phyloP scores from a whole-genome alignment of 2,113 vertebrate species.

The Casuarius casuarius region DNA sequence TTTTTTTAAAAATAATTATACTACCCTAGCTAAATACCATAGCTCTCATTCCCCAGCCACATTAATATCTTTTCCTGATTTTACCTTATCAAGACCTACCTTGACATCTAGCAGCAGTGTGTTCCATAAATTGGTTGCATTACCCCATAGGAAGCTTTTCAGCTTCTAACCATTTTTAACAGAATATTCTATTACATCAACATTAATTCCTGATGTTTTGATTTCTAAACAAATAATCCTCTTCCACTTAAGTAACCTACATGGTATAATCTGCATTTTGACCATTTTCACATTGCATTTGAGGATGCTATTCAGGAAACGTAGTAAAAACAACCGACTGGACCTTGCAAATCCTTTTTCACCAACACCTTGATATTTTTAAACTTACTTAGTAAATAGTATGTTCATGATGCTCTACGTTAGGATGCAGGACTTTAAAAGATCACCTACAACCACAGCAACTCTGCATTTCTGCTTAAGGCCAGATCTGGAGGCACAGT shows the following conservation, averaged over 20 bases:
- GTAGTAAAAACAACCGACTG: background rate
- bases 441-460: background rate
- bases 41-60: background rate
- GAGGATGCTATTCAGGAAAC: background rate
- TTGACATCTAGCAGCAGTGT: background rate
- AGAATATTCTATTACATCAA: background rate
- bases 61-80: background rate
- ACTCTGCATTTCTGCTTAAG: background rate
- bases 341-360: background rate
- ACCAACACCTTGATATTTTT: background rate
- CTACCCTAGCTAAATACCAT: background rate
- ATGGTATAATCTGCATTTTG: background rate
- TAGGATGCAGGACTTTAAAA: background rate
- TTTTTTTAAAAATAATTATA: background rate
- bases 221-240: background rate
- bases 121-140: background rate
- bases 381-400: background rate
- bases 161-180: background rate
- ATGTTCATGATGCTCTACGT: rapidly evolving
- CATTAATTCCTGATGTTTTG: background rate
- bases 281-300: background rate
- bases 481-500: background rate
- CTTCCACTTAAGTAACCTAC: background rate
- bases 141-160: background rate
- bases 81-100: background rate